Percentiles rank a stretch among this genome's conserved stretches.
Evolutionary conservation across 2,797 vertebrate species (phyloP).

Genomic region (Dallia pectoralis): DNA sequence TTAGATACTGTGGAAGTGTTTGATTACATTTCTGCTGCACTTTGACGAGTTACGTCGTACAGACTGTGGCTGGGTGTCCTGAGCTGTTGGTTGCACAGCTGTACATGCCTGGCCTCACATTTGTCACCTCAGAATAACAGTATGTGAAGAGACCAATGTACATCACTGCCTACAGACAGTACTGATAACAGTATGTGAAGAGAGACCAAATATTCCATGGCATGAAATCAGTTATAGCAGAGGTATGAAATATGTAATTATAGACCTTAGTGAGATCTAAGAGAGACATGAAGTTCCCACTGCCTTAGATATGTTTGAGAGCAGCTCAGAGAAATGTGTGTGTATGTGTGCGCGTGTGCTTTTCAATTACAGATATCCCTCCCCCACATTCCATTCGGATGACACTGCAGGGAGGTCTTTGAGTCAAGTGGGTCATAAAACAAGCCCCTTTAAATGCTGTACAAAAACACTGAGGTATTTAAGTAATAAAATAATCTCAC

Average conservation of each 20-base stretch:
- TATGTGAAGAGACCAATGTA: not conserved
- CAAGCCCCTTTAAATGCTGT: constrained; percentile 1
- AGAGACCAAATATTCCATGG: not conserved
- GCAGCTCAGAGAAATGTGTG: constrained; percentile 6
- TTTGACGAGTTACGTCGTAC: not conserved
- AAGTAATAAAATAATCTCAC: not conserved
- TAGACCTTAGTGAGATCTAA: too few relatives aligned
- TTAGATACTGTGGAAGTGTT: constrained; percentile 3
- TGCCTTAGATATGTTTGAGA: not conserved
- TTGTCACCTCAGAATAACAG: not conserved
- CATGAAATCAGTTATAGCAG: not conserved
- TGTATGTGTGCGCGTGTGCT: not conserved
- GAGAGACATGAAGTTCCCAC: not conserved
- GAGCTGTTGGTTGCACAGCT: not conserved
- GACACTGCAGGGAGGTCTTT: not conserved
- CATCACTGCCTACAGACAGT: not conserved
- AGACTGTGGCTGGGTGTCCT: not conserved
- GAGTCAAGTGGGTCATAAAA: not conserved
- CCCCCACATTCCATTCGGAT: not conserved
- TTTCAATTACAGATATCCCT: constrained; percentile 20
- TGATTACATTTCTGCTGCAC: constrained; percentile 6
- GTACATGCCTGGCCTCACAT: not conserved
- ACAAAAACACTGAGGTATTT: constrained; percentile 5
- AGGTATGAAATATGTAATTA: not conserved
- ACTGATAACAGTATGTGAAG: not conserved